A percentile compares a stretch with the other conserved stretches of the same genome.
Conservation (phyloP, 2,113 vertebrate genomes). For the Ursus arctos region DNA sequence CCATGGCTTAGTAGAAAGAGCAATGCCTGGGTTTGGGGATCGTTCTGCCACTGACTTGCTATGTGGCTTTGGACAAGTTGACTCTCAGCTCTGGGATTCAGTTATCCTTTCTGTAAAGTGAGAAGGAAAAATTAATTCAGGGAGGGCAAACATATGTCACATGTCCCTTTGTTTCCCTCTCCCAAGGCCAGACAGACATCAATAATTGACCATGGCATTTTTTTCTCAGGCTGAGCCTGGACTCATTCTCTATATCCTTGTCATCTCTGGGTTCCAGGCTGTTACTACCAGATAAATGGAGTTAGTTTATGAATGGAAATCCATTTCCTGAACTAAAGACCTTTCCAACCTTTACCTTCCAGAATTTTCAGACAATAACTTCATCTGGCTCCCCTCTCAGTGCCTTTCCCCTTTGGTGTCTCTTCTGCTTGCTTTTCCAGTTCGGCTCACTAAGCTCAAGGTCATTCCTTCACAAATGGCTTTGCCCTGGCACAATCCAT, state of each 20-base stretch:
- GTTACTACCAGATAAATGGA: not conserved
- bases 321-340: not conserved
- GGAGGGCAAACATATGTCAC: not conserved
- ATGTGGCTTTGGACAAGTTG: conserved; percentile 7
- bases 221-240: not conserved
- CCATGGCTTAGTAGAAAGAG: not conserved
- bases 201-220: not conserved
- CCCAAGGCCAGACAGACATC: not conserved
- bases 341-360: not conserved
- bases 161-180: not conserved
- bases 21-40: not conserved
- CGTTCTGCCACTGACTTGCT: conserved; percentile 6
- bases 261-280: not conserved
- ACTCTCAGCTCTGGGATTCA: conserved; percentile 10
- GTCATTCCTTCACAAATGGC: conserved; percentile 34
- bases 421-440: not conserved
- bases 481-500: not conserved
- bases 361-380: not conserved
- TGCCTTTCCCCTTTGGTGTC: not conserved
- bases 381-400: not conserved
- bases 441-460: conserved; percentile 21
- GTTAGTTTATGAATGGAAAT: conserved; percentile 11
- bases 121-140: conserved; percentile 34
- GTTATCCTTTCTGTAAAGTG: conserved; percentile 24
- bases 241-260: not conserved